phyloP scores from a whole-genome alignment of 2,888 invertebrate species.

The Prenolepis imparis region DNA sequence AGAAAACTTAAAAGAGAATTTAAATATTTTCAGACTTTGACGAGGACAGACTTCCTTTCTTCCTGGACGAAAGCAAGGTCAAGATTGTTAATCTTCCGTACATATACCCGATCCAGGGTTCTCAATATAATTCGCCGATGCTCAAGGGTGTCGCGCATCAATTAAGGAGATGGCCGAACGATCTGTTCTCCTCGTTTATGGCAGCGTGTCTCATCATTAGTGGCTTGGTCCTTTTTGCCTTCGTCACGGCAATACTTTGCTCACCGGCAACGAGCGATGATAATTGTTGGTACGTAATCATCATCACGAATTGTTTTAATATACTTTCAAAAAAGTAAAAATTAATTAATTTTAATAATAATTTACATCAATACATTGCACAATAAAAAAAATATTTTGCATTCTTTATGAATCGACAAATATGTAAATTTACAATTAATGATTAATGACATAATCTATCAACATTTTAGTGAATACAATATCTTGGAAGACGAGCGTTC shows the following conservation, averaged over 20 bases:
- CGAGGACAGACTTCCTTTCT: conserved; percentile 61
- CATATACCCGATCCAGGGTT: conserved; percentile 55
- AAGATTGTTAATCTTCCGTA: conserved; percentile 31
- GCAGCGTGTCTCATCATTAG: conserved; percentile 73
- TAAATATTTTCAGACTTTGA: conserved; percentile 20
- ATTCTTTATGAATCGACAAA: not conserved
- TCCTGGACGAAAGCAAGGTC: conserved; percentile 16
- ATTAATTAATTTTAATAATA: not conserved
- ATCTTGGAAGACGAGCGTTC: not conserved
- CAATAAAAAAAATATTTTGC: not conserved
- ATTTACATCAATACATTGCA: not conserved
- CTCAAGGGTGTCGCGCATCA: conserved; percentile 75
- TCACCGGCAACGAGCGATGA: conserved; percentile 61
- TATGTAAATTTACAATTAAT: not conserved
- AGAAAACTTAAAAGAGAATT: not conserved
- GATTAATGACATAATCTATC: conserved; percentile 10
- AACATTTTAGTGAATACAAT: not conserved
- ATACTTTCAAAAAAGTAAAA: not conserved
- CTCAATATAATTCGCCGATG: not conserved
- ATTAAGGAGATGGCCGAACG: conserved; percentile 78
- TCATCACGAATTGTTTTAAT: not conserved
- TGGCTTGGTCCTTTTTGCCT: conserved; percentile 69
- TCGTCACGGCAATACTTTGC: conserved; percentile 71
- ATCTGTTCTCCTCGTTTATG: conserved; percentile 75
- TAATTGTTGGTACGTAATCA: conserved; percentile 68